These are phyloP conservation scores for Umimayanthus chanpuru DNA, from an alignment of 92 coral and sea anemone species.

Conservation along the genomic window DNA sequence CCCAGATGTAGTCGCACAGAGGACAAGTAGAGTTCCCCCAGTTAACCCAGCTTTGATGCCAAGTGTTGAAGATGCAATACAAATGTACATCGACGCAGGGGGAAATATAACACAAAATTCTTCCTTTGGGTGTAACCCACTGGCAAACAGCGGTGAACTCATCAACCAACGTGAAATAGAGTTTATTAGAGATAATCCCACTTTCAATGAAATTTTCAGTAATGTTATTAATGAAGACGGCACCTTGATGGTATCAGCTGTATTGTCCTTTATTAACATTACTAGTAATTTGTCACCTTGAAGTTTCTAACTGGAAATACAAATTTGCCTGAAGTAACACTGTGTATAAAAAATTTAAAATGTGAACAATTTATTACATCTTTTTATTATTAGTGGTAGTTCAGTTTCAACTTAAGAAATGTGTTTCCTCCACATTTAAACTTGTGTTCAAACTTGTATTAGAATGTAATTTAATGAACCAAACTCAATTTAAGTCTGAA, in stretches of 20 bases:
- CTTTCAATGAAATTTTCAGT: slow-evolving; percentile 50
- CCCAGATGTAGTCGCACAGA: slow-evolving; percentile 47
- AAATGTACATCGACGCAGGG: slow-evolving; percentile 57
- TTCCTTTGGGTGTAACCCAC: slow-evolving; percentile 53
- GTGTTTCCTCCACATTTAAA: no score
- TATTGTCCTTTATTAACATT: slow-evolving; percentile 49
- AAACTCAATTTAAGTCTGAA: background rate
- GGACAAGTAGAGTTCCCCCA: slow-evolving; percentile 25
- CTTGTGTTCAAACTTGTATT: no score
- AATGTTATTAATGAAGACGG: slow-evolving; percentile 51
- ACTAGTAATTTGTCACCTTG: slow-evolving; percentile 49
- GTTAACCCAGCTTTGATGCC: no score
- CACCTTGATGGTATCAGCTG: slow-evolving; percentile 47
- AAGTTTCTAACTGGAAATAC: background rate
- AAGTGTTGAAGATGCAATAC: slow-evolving; percentile 33
- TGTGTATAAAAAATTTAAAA: background rate
- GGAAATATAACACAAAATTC: slow-evolving; percentile 55
- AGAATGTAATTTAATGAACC: background rate
- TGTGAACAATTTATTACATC: background rate
- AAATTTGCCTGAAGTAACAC: background rate
- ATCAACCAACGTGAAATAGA: slow-evolving; percentile 44
- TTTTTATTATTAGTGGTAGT: no score
- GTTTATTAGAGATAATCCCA: slow-evolving; percentile 42
- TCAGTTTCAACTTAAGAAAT: background rate
- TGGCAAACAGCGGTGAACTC: slow-evolving; percentile 33